Evolutionary conservation across 2,113 vertebrate species (phyloP).

Genomic region (Hassar affinis): DNA sequence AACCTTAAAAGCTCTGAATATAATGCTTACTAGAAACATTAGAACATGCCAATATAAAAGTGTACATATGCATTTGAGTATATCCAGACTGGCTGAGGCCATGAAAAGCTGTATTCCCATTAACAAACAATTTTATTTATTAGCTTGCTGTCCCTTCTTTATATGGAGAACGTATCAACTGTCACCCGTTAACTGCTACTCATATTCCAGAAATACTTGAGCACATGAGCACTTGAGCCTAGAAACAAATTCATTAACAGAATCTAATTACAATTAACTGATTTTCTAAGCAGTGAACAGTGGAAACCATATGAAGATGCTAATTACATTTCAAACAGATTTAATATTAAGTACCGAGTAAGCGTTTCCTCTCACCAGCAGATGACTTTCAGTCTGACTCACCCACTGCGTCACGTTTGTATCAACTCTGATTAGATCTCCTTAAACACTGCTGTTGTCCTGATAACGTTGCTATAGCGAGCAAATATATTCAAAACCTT

Average conservation of each 20-base stretch:
- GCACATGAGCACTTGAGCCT: not conserved
- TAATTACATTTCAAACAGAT: constrained; percentile 19
- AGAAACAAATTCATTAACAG: not conserved
- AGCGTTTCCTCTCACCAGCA: constrained; percentile 39
- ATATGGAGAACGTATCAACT: not conserved
- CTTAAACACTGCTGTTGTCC: constrained; percentile 23
- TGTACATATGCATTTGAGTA: not conserved
- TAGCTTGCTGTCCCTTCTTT: not conserved
- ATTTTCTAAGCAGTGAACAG: not conserved
- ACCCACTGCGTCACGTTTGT: constrained; percentile 42
- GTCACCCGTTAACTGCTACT: not conserved
- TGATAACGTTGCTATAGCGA: constrained; percentile 1
- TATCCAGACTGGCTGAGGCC: not conserved
- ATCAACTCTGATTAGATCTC: constrained; percentile 35
- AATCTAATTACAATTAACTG: not conserved
- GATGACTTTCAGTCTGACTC: constrained; percentile 41
- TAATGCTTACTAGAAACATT: not conserved
- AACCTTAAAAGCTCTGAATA: not conserved
- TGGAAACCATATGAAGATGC: constrained; percentile 8
- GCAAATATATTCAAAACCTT: constrained; percentile 1
- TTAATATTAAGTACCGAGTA: not conserved
- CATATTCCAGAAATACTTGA: not conserved
- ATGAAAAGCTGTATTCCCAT: constrained; percentile 33
- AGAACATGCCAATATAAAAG: not conserved
- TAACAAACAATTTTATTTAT: not conserved